Conservation (phyloP, 2,888 invertebrate genomes). For the Drosophila rellima region DNA sequence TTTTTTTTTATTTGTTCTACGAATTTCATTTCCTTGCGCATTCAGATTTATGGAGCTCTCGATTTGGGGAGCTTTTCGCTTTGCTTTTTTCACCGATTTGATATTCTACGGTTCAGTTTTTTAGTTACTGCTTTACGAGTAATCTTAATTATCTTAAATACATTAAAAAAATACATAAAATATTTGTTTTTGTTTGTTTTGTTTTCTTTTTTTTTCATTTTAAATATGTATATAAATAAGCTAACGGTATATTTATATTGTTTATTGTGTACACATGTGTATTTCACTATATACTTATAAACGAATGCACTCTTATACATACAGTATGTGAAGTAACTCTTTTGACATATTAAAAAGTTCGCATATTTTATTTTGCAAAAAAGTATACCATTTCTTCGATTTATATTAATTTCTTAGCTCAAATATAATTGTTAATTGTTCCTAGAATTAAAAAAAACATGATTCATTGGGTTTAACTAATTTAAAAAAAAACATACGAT, state of each 20-base stretch:
- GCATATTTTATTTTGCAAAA: neutral
- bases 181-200: constrained; percentile 51
- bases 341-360: neutral
- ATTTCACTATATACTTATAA: constrained; percentile 62
- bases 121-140: constrained; percentile 52
- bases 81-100: constrained; percentile 51
- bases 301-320: constrained; percentile 42
- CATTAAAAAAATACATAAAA: constrained; percentile 78
- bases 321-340: constrained; percentile 1
- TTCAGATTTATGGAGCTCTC: constrained; percentile 25
- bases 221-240: constrained; percentile 72
- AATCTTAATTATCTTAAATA: constrained; percentile 78
- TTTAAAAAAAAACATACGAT: neutral
- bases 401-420: neutral
- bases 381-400: neutral
- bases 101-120: constrained; percentile 41
- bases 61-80: constrained; percentile 28
- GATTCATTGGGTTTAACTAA: neutral
- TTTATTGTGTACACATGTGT: constrained; percentile 61
- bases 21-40: constrained; percentile 67
- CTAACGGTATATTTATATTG: constrained; percentile 73
- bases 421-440: neutral
- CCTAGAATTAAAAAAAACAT: neutral
- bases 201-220: constrained; percentile 36
- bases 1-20: constrained; percentile 33